phyloP scores from a whole-genome alignment of 2,113 vertebrate species.

The Numenius arquata region DNA sequence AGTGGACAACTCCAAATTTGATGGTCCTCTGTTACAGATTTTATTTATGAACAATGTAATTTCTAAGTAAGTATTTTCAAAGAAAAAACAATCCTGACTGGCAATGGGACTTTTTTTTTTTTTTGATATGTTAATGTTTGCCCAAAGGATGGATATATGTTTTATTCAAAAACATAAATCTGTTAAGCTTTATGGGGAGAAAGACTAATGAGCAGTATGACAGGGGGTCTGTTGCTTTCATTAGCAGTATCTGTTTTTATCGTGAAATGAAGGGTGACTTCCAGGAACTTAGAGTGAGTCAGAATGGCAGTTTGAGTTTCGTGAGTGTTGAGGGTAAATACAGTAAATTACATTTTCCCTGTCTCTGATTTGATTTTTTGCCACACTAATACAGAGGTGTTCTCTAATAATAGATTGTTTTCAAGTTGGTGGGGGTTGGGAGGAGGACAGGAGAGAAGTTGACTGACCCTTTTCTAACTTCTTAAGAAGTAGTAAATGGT shows the following conservation, averaged over 20 bases:
- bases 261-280: not conserved
- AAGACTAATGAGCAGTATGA: not conserved
- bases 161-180: not conserved
- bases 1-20: conserved; percentile 81
- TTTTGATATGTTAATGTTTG: not conserved
- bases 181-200: not conserved
- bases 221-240: not conserved
- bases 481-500: not conserved
- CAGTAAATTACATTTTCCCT: not conserved
- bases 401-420: not conserved
- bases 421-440: not conserved
- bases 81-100: not conserved
- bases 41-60: conserved; percentile 93
- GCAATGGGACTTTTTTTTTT: not conserved
- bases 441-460: not conserved
- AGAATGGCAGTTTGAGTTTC: not conserved
- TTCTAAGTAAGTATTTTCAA: conserved; percentile 87
- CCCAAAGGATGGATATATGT: not conserved
- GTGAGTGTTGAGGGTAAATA: not conserved
- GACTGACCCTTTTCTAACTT: not conserved
- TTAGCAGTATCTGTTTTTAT: not conserved
- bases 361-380: not conserved
- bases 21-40: conserved; percentile 92
- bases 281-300: not conserved
- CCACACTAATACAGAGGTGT: accelerated